These are phyloP conservation scores for Melipona beecheii DNA, from an alignment of 2,888 invertebrate species.

Conservation along the genomic window DNA sequence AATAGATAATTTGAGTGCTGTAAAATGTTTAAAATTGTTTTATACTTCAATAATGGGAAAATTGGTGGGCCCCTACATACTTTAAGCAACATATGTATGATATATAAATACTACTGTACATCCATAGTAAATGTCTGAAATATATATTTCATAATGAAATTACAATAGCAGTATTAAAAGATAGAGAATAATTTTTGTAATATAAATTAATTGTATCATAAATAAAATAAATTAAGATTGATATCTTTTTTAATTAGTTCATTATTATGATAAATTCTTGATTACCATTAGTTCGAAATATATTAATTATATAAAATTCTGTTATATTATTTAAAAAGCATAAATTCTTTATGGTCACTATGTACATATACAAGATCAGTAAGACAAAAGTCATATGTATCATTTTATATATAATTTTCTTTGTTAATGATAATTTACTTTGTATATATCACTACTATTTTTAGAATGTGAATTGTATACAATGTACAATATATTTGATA, in stretches of 20 bases:
- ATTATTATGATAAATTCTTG: conserved; percentile 29
- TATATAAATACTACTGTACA: conserved; percentile 8
- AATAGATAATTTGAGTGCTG: conserved; percentile 23
- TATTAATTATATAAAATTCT: conserved; percentile 34
- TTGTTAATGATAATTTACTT: conserved; percentile 26
- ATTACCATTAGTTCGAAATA: conserved; percentile 19
- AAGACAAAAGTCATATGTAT: conserved; percentile 12
- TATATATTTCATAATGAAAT: conserved; percentile 35
- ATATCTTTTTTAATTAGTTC: conserved; percentile 24
- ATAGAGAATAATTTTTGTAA: conserved; percentile 44
- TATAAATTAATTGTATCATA: conserved; percentile 46
- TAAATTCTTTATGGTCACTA: conserved; percentile 33
- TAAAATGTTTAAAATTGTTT: conserved; percentile 32
- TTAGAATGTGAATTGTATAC: conserved; percentile 21
- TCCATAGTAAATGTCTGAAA: not conserved
- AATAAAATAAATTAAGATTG: conserved; percentile 33
- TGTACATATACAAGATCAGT: conserved; percentile 33
- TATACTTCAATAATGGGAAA: conserved; percentile 5
- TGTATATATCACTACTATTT: conserved; percentile 30
- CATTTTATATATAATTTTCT: conserved; percentile 15
- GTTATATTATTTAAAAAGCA: conserved; percentile 37
- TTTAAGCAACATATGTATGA: conserved; percentile 8
- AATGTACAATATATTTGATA: conserved; percentile 25
- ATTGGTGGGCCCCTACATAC: conserved; percentile 10
- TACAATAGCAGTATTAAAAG: conserved; percentile 46